Evolutionary conservation across 2,797 vertebrate genomes (phyloP).

Genomic region (Nannoperca obscura): DNA sequence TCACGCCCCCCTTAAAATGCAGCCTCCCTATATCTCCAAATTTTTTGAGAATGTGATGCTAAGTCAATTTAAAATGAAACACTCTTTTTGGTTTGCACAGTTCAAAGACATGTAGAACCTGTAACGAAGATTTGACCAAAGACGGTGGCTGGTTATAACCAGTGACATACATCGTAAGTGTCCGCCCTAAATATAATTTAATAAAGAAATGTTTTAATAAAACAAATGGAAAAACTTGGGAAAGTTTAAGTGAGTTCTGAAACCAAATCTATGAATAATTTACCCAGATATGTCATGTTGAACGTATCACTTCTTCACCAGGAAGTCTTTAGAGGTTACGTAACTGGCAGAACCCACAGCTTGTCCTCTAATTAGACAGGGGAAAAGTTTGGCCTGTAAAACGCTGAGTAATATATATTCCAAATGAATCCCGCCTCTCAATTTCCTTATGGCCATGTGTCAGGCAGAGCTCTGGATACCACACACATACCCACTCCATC

Average conservation of each 20-base stretch:
- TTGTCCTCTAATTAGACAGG: constrained; percentile 72
- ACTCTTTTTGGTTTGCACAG: not conserved
- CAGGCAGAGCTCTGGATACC: constrained; percentile 70
- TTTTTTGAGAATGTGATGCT: not conserved
- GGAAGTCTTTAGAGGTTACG: constrained; percentile 68
- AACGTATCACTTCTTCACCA: constrained; percentile 56
- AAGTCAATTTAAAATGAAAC: constrained; percentile 28
- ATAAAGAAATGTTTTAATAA: constrained; percentile 15
- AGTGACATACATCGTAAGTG: not conserved
- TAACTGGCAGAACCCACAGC: constrained; percentile 67
- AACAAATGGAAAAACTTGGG: constrained; percentile 28
- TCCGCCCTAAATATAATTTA: constrained; percentile 18
- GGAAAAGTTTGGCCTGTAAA: constrained; percentile 66
- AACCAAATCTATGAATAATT: constrained; percentile 52
- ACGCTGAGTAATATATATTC: constrained; percentile 67
- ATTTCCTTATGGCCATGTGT: constrained; percentile 71
- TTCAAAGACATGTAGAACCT: constrained; percentile 5
- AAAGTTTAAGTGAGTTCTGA: constrained; percentile 43
- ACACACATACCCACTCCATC: constrained; percentile 71
- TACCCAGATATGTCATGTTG: constrained; percentile 57
- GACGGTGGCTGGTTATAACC: not conserved
- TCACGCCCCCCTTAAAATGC: not conserved
- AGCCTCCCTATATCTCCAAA: not conserved
- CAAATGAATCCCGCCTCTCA: constrained; percentile 55
- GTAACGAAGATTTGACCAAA: not conserved